These are phyloP conservation scores for Albula glossodonta DNA, from an alignment of 2,113 vertebrate species.

Conservation along the genomic window DNA sequence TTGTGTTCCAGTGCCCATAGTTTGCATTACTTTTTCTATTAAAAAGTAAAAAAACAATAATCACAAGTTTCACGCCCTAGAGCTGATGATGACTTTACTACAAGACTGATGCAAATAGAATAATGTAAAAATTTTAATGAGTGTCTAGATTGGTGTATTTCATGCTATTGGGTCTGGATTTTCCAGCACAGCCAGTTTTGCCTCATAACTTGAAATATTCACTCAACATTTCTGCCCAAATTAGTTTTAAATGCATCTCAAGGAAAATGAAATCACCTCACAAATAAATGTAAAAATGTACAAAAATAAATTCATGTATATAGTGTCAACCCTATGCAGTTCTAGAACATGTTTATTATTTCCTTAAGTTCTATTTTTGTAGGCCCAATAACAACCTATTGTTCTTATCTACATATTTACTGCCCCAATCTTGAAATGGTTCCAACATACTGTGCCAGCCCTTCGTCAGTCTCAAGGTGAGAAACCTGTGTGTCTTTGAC, in stretches of 20 bases:
- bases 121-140: background rate
- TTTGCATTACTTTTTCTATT: background rate
- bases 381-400: constrained; percentile 4
- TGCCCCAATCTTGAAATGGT: no score
- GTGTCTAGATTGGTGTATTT: background rate
- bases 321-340: constrained; percentile 43
- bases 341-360: constrained; percentile 36
- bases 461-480: no score
- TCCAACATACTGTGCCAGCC: no score
- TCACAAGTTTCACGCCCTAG: background rate
- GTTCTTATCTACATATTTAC: constrained; percentile 6
- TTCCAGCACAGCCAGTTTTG: constrained; percentile 25
- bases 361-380: constrained; percentile 25
- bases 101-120: background rate
- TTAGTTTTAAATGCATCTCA: background rate
- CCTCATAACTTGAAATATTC: constrained; percentile 27
- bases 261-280: constrained; percentile 16
- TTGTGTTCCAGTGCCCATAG: background rate
- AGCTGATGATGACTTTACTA: background rate
- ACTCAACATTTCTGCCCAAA: constrained; percentile 7
- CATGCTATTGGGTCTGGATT: background rate
- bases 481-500: no score
- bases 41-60: background rate
- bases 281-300: constrained; percentile 35
- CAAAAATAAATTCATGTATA: constrained; percentile 60